phyloP scores from a whole-genome alignment of 2,888 invertebrate species.

The Platynereis dumerilii region DNA sequence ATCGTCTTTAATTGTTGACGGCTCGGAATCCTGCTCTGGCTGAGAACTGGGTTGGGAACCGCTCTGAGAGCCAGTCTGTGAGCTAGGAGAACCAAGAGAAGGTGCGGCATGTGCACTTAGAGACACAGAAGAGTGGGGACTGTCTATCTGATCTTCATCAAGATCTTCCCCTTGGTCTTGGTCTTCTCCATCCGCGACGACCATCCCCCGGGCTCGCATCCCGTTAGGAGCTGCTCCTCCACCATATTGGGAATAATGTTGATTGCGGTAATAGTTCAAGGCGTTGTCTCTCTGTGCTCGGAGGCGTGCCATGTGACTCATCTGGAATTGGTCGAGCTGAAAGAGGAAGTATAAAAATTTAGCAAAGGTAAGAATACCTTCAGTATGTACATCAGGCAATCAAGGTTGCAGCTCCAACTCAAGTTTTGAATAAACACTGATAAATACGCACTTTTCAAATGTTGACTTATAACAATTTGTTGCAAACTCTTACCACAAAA shows the following conservation, averaged over 20 bases:
- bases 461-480: no score
- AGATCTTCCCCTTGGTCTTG: neutral
- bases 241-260: neutral
- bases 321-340: slow-evolving; percentile 10
- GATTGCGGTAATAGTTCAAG: neutral
- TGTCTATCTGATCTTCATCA: slow-evolving; percentile 6
- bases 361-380: no score
- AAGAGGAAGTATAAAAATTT: neutral
- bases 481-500: no score
- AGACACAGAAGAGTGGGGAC: neutral
- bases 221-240: neutral
- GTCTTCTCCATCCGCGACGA: neutral
- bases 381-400: no score
- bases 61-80: no score
- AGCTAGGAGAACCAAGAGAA: neutral
- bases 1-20: neutral
- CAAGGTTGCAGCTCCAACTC: no score
- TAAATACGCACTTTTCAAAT: no score
- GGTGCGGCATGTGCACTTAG: neutral
- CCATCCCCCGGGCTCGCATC: no score
- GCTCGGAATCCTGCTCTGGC: no score
- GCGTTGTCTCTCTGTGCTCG: neutral
- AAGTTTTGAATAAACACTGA: no score
- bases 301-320: neutral
- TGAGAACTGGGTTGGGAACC: no score